Evolutionary conservation across 1,140 invertebrate species (phyloP).

Genomic region (Chironomus striatipennis): DNA sequence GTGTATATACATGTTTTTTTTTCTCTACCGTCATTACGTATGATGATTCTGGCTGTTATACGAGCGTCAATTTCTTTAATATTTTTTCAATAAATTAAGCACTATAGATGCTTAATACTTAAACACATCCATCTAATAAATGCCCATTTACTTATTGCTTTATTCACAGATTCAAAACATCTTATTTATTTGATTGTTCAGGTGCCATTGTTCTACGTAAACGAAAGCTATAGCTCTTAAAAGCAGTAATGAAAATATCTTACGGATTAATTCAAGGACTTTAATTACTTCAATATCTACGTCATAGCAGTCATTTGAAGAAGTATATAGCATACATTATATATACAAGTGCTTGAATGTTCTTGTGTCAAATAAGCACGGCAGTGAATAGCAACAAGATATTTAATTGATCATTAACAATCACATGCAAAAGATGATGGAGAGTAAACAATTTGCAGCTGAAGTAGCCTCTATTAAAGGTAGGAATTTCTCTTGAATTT

Average conservation of each 20-base stretch:
- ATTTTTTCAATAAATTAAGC: neutral
- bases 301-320: neutral
- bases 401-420: neutral
- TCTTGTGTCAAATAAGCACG: neutral
- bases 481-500: neutral
- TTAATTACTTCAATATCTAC: neutral
- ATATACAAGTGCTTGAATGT: too few relatives aligned
- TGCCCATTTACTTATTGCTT: neutral
- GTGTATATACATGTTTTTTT: constrained; percentile 14
- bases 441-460: neutral
- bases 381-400: neutral
- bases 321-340: too few relatives aligned
- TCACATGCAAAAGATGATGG: neutral
- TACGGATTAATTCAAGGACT: neutral
- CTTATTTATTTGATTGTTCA: neutral
- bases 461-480: neutral
- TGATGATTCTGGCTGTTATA: neutral
- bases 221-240: neutral
- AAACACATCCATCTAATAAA: neutral
- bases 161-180: neutral
- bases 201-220: constrained; percentile 4
- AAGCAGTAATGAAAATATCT: constrained; percentile 1
- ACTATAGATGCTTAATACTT: neutral
- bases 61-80: neutral
- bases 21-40: neutral